phyloP scores from a whole-genome alignment of 2,888 invertebrate species.

The Entomobrya proxima region DNA sequence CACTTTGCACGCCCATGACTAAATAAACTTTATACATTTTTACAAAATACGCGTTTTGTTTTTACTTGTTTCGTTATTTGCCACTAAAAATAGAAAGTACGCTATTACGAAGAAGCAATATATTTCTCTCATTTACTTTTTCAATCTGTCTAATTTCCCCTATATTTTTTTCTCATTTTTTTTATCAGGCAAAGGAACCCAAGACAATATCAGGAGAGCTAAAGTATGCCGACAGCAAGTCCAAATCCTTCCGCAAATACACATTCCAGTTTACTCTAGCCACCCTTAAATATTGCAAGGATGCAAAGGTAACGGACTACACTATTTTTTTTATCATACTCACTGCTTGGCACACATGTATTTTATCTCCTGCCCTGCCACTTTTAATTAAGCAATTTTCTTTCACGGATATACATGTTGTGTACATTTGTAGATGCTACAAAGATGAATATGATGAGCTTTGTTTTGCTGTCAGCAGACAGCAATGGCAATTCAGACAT shows the following conservation, averaged over 20 bases:
- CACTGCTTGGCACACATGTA: background rate
- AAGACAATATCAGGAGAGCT: constrained; percentile 86
- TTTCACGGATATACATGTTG: constrained; percentile 19
- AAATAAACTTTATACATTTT: background rate
- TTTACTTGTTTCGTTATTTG: background rate
- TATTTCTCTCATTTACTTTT: constrained; percentile 24
- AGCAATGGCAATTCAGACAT: background rate
- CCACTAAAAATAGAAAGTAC: background rate
- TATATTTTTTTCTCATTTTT: background rate
- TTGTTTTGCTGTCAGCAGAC: background rate
- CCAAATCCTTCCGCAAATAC: constrained; percentile 85
- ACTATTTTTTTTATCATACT: background rate
- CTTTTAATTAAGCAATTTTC: constrained; percentile 60
- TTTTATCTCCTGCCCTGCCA: background rate
- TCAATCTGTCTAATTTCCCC: constrained; percentile 28
- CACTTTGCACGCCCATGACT: background rate
- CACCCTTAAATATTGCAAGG: constrained; percentile 86
- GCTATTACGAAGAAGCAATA: background rate
- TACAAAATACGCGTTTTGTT: background rate
- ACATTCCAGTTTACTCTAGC: constrained; percentile 89
- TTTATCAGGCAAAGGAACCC: constrained; percentile 80
- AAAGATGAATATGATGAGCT: background rate
- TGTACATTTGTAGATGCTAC: constrained; percentile 9
- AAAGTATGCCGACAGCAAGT: constrained; percentile 86
- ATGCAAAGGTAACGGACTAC: constrained; percentile 80